Base-by-base conservation (phyloP, 2,888 invertebrate genomes). In the Sesamia inferens region DNA sequence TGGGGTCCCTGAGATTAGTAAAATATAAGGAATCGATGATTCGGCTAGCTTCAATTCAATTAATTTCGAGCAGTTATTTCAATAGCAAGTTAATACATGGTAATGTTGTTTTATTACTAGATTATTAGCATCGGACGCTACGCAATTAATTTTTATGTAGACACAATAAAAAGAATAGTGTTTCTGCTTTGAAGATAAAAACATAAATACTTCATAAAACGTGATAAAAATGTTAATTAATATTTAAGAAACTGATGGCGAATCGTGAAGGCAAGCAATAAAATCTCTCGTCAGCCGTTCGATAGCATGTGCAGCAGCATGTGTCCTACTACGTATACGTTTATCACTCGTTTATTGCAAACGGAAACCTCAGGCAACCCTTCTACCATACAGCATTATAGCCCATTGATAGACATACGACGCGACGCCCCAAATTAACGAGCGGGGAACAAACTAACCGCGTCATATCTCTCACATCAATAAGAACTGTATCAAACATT, bases 281-380 rank as follows among this genome's bases (percentile, higher is more conserved):
- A 95, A 94, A 93, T 94, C 92, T 90, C 88, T 93, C 94, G 86
- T 90, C 93, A 86, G 84, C 81, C 74, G 79, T 83, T 71, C 78
- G 84, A 81, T 86, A 87, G 89, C 91, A 90, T 91, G 88, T 90
- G 90, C 88, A 86, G 72, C 82, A 82, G 82, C 87, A 88, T 88
- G 85, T 88, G 88, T 88, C 85, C 80, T 77, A 84, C 84, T 86
- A 84, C 84, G 81, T 75, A 72, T 90, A 88, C 88, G 88, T 90
- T 88, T 92, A 89, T 92, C 92, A 89, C 85, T 80, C 89, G 91
- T 93, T 94, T 94, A 94, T 94, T 95, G 93, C 94, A 86, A 94
- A 92, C 94, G 94, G 94, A 95, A 94, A 92, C 92, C 91, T 91
- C 88, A 82, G 83, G 83, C 87, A 88, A 89, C 90, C 89, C 87